These are phyloP conservation scores for Saccostrea glomerata DNA, from an alignment of 1,140 invertebrate genomes.

Conservation along the genomic window DNA sequence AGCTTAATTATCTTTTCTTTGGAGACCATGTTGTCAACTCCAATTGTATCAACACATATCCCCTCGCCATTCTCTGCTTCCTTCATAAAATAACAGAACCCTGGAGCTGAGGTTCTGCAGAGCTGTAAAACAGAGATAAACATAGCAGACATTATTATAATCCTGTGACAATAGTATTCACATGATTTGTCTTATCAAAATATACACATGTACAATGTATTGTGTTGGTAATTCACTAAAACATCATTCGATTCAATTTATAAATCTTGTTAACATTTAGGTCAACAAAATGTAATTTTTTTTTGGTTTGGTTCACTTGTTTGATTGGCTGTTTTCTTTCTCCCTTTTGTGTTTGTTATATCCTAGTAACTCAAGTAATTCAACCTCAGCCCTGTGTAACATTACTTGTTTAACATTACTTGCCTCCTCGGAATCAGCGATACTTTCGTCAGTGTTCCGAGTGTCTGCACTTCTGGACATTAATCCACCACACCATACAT, in stretches of 20 bases:
- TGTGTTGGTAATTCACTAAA: too few relatives aligned
- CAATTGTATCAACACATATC: neutral
- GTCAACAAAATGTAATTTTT: too few relatives aligned
- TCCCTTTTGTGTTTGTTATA: neutral
- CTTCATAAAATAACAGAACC: slow-evolving; percentile 1
- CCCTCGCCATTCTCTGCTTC: neutral
- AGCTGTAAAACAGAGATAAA: neutral
- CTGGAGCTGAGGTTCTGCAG: neutral
- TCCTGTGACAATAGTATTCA: neutral
- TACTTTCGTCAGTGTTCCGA: neutral
- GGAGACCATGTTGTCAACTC: neutral
- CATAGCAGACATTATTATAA: neutral
- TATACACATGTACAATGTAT: too few relatives aligned
- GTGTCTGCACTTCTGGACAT: neutral
- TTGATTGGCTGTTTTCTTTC: too few relatives aligned
- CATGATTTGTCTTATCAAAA: neutral
- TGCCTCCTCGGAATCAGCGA: neutral
- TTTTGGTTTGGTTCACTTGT: too few relatives aligned
- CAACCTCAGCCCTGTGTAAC: neutral
- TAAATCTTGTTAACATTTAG: too few relatives aligned
- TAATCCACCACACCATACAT: slow-evolving; percentile 18
- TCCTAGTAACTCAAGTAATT: neutral
- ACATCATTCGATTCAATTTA: too few relatives aligned
- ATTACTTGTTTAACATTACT: neutral
- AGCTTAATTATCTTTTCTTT: neutral